Conservation (phyloP, 2,113 vertebrate genomes). For the Cervus canadensis region DNA sequence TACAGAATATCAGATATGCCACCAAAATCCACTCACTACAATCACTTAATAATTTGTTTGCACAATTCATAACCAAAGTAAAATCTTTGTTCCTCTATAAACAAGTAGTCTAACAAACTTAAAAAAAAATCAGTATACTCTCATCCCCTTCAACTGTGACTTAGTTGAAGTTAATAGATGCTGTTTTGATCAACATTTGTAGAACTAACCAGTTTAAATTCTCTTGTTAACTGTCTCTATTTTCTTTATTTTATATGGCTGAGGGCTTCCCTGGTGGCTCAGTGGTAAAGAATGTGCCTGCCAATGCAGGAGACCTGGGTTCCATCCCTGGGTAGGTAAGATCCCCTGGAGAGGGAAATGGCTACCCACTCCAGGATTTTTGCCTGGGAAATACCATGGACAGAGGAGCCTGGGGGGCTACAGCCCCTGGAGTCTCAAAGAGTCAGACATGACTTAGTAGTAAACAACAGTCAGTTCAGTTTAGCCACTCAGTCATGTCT, state of each 20-base stretch:
- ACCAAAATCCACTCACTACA: not conserved
- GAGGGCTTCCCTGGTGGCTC: not conserved
- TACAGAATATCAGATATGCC: not conserved
- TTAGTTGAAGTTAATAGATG: not conserved
- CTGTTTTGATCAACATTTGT: not conserved
- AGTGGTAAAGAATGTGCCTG: rapidly evolving
- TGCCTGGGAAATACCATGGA: not conserved
- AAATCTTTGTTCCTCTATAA: not conserved
- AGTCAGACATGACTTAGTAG: not conserved
- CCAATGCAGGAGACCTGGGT: not conserved
- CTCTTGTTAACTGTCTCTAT: not conserved
- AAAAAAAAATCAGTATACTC: not conserved
- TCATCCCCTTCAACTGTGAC: not conserved
- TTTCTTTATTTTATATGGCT: not conserved
- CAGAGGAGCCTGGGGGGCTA: not conserved
- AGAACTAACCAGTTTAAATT: not conserved
- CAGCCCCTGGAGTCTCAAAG: not conserved
- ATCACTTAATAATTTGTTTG: not conserved
- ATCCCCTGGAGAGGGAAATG: not conserved
- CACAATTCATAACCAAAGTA: not conserved
- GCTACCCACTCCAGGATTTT: not conserved
- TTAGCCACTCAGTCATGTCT: not conserved
- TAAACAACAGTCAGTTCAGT: not conserved
- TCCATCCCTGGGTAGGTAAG: not conserved
- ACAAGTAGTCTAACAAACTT: not conserved